Conservation (phyloP, 2,888 invertebrate species). For the Drosophila helvetica region DNA sequence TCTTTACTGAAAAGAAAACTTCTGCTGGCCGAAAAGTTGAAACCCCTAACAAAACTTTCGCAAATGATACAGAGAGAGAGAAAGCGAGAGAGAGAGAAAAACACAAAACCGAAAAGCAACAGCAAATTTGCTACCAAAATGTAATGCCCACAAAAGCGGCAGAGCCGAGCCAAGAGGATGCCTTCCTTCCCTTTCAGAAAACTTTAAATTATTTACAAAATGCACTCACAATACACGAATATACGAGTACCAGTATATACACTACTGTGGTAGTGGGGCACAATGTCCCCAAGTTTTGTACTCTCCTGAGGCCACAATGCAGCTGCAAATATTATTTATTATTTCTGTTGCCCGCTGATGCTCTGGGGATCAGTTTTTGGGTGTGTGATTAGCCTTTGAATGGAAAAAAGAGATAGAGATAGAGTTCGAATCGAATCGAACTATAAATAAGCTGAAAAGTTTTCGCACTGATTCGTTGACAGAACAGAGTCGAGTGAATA, state of each 20-base stretch:
- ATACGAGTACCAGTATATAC: background rate
- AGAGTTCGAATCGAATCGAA: background rate
- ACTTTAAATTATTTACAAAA: slow-evolving; percentile 73
- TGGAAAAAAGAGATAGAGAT: background rate
- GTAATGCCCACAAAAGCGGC: slow-evolving; percentile 60
- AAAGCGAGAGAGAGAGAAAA: slow-evolving; percentile 47
- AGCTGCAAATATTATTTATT: slow-evolving; percentile 19
- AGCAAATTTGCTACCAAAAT: slow-evolving; percentile 48
- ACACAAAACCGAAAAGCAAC: slow-evolving; percentile 30
- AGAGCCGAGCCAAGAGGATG: slow-evolving; percentile 31
- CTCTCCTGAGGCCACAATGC: background rate
- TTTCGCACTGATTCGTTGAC: slow-evolving; percentile 4
- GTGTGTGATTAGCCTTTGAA: slow-evolving; percentile 11
- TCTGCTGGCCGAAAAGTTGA: slow-evolving; percentile 22
- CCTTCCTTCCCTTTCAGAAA: slow-evolving; percentile 46
- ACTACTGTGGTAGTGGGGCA: background rate
- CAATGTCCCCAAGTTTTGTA: slow-evolving; percentile 45
- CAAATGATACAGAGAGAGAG: slow-evolving; percentile 60
- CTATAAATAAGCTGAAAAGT: slow-evolving; percentile 10
- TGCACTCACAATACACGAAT: slow-evolving; percentile 47
- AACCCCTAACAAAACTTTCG: slow-evolving; percentile 35
- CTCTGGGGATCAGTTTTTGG: slow-evolving; percentile 5
- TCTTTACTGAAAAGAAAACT: slow-evolving; percentile 10
- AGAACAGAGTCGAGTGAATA: background rate
- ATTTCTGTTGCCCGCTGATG: slow-evolving; percentile 12